Base-by-base conservation (phyloP, 2,797 vertebrate genomes). In the Etheostoma nigrum region DNA sequence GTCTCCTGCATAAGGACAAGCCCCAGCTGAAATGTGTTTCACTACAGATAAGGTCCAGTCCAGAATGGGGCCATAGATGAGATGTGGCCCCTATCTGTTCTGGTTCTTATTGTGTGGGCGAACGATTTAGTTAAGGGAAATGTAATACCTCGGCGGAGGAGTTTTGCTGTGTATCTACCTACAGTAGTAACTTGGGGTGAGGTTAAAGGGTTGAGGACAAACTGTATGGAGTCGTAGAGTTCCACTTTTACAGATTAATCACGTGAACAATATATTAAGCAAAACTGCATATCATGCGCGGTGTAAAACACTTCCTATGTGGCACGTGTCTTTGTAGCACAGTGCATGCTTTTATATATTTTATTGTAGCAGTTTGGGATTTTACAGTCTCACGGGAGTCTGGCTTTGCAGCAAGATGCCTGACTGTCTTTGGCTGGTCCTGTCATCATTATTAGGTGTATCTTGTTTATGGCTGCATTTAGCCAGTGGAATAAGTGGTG, bases 1-100 rank as follows among this genome's bases (percentile, higher is more conserved):
- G 87, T 81, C 85, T 76, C 64, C 84, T 77, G 76, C 87, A 72
- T 74, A 66, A 76, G 67, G 88, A 87, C 79, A 58, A 74, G 74
- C 72, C 67, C 73, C 58, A 7, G 76, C 83, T 84, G 79, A 94
- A 94, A 95, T 95, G 93, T 95, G 94, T 94, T 95, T 94, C 72
- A 76, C 83, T 80, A 67, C 85, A 94, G 95, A 96, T 96, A 95
- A 96, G 95, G 90, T 82, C 71, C 83, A 51, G 84, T 78, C 83
- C 89, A 90, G 91, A 92, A 93, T 87, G 79, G 87, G 93, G 89
- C 78, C 86, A 85, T 61, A 86, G 90, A 90, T 79, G 90, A 91
- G 88, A 92, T 87, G 94, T 86, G 84, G 92, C 87, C 84, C 83
- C 92, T 93, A 93, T 94, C 94, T 92, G 91, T 90, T 89, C 68